Evolutionary conservation across 2,797 vertebrate species (phyloP).

Genomic region (Cryptoblepharus egeriae): DNA sequence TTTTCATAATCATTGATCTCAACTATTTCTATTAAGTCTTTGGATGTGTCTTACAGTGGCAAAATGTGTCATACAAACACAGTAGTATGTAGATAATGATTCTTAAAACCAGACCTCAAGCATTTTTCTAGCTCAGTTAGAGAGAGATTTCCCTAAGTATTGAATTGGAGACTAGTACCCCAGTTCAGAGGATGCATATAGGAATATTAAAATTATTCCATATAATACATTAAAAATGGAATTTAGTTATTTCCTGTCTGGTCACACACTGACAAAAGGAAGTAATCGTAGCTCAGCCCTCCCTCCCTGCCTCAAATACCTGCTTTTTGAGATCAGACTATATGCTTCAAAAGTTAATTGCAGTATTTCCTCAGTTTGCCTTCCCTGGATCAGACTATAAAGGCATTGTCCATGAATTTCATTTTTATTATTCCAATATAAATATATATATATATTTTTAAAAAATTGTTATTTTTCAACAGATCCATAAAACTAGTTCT

Average conservation of each 20-base stretch:
- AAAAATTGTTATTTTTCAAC: slow-evolving; percentile 81
- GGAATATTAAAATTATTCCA: slow-evolving; percentile 19
- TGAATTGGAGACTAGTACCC: slow-evolving; percentile 38
- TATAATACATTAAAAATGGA: slow-evolving; percentile 40
- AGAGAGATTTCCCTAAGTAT: slow-evolving; percentile 24
- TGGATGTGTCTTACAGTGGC: slow-evolving; percentile 63
- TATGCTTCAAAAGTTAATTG: slow-evolving; percentile 50
- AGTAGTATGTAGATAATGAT: slow-evolving; percentile 51
- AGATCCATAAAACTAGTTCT: slow-evolving; percentile 70
- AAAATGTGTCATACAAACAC: slow-evolving; percentile 59
- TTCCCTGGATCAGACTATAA: slow-evolving; percentile 65
- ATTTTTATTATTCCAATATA: slow-evolving; percentile 79
- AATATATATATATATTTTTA: slow-evolving; percentile 82
- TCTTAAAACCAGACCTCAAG: slow-evolving; percentile 49
- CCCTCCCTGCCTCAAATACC: slow-evolving; percentile 19
- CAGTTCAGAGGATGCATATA: slow-evolving; percentile 30
- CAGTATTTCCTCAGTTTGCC: slow-evolving; percentile 63
- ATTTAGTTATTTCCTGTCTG: slow-evolving; percentile 54
- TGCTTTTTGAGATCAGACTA: slow-evolving; percentile 33
- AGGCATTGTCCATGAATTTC: slow-evolving; percentile 69
- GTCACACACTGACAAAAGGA: slow-evolving; percentile 48
- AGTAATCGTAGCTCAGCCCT: slow-evolving; percentile 55
- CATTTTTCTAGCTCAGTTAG: slow-evolving; percentile 44
- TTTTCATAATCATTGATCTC: slow-evolving; percentile 47
- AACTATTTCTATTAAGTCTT: slow-evolving; percentile 58